Conservation (phyloP, 2,888 invertebrate genomes). For the Eupithecia subumbrata region DNA sequence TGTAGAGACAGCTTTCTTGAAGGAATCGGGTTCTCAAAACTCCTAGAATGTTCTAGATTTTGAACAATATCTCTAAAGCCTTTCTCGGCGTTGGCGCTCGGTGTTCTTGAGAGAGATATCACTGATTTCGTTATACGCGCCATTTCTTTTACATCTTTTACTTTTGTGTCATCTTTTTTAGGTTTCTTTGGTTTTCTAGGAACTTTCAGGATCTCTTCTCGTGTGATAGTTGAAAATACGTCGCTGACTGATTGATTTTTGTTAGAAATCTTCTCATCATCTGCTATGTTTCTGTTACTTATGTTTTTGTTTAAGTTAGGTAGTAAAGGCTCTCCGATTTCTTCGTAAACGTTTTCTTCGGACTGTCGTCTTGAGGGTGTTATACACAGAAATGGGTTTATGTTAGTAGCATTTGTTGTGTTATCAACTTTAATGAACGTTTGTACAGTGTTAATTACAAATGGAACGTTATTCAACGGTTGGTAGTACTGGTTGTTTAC, state of each 20-base stretch:
- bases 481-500: conserved; percentile 75
- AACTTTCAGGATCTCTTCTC: conserved; percentile 74
- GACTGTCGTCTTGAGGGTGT: conserved; percentile 51
- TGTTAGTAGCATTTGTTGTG: conserved; percentile 46
- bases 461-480: conserved; percentile 70
- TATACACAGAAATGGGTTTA: conserved; percentile 52
- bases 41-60: conserved; percentile 57
- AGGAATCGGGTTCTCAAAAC: conserved; percentile 40
- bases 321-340: conserved; percentile 63
- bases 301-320: conserved; percentile 55
- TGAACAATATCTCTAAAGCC: conserved; percentile 60
- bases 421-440: conserved; percentile 42
- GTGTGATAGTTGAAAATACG: conserved; percentile 60
- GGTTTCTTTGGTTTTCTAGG: conserved; percentile 73
- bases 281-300: conserved; percentile 67
- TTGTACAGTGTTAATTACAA: conserved; percentile 67
- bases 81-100: conserved; percentile 68
- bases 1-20: conserved; percentile 70
- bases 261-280: conserved; percentile 73
- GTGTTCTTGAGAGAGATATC: conserved; percentile 70
- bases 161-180: conserved; percentile 53
- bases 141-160: conserved; percentile 56
- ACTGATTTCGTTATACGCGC: conserved; percentile 67
- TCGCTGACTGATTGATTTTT: conserved; percentile 54
- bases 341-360: conserved; percentile 77